Evolutionary conservation across 2,113 vertebrate genomes (phyloP), one percentile per base, ranked within the genome.

Genomic region (Callospermophilus lateralis): DNA sequence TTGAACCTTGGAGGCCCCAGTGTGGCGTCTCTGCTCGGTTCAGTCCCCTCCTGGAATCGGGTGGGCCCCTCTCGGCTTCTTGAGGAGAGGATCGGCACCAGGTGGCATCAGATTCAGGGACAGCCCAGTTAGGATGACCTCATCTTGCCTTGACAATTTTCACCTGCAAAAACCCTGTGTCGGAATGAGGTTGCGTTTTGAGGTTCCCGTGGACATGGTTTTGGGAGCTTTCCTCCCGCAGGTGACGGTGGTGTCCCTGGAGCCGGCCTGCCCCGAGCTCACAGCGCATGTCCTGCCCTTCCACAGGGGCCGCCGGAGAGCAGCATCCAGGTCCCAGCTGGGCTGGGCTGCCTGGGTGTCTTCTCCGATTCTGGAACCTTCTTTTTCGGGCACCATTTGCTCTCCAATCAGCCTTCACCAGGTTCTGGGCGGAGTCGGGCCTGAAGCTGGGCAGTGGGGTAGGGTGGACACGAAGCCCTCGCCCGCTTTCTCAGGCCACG

Each of bases 401-500:
- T 45, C 20, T 39, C 55, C 12, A 5, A 0, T 3, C 39, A 20
- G 77, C 2, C 89, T 28, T 55, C 6, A 8, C 37, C 6, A 4
- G 67, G 15, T 3, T 2, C 37, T 4, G 1, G 39, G 13, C 0
- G 3, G 28, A 19, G 12, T 4, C 28, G 4, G 58, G 7, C n/a
- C 42, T 20, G 13, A 48, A 34, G 53, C 17, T 22, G 30, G 65
- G n/a, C 22, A 30, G 32, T 10, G 1, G 10, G 13, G 61, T 12
- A 10, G 68, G 15, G 6, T 3, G 3, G 51, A 67, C 45, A 7
- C 8, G 6, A 0, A 0, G 4, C n/a, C 45, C n/a, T 10, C 5
- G 3, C 20, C 26, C 0, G 30, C 45, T 68, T 5, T 30, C 30
- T 39, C 28, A 24, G 15, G 30, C 24, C 2, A 4, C 0, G 2